Percentiles rank a stretch among this genome's conserved stretches.
These are phyloP conservation scores for Phalacrocorax brasilianus DNA, from an alignment of 2,113 vertebrate genomes.

Conservation along the genomic window DNA sequence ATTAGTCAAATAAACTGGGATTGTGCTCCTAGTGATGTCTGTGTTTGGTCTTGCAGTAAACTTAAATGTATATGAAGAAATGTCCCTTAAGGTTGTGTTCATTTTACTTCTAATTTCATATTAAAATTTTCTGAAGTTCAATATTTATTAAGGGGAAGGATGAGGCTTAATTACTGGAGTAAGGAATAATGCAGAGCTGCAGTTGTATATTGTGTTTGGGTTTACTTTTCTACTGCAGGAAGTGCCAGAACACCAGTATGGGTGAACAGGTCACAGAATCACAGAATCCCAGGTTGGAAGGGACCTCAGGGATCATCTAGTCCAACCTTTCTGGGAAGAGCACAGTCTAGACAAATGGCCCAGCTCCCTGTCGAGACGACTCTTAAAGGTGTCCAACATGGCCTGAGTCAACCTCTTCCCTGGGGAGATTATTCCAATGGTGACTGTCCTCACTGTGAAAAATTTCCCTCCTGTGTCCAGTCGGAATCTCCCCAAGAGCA, in stretches of 20 bases:
- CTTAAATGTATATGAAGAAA: background rate
- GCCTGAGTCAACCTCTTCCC: too few relatives aligned
- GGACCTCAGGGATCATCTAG: too few relatives aligned
- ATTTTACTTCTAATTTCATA: background rate
- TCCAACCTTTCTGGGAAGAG: too few relatives aligned
- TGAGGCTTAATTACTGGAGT: background rate
- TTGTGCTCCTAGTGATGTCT: background rate
- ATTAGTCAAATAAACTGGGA: background rate
- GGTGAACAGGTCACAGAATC: background rate
- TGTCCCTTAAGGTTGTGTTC: background rate
- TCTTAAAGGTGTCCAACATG: too few relatives aligned
- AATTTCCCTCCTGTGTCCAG: too few relatives aligned
- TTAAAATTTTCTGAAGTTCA: background rate
- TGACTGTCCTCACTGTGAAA: too few relatives aligned
- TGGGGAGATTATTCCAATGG: too few relatives aligned
- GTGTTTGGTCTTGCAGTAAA: background rate
- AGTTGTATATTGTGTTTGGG: background rate
- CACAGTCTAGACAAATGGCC: too few relatives aligned
- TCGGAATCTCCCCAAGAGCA: too few relatives aligned
- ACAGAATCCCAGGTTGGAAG: too few relatives aligned
- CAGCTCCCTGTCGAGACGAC: too few relatives aligned
- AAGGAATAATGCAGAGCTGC: background rate
- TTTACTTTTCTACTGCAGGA: background rate
- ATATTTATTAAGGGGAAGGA: background rate
- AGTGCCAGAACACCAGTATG: background rate